Conservation (phyloP, 2,113 vertebrate species). For the Laticauda laticaudata region DNA sequence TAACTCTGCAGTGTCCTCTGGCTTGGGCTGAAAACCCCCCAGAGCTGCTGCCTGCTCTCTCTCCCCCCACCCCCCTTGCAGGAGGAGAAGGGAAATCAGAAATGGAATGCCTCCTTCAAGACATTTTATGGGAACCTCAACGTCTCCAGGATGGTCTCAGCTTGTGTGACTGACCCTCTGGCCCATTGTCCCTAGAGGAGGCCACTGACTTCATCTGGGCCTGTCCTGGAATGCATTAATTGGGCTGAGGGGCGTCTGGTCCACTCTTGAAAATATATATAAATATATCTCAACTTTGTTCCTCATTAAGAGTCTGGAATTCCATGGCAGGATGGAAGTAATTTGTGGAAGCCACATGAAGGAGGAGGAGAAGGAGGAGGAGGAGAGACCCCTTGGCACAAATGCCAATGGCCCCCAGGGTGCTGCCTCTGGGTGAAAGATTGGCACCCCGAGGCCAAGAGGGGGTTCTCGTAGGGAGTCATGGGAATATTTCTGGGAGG, state of each 20-base stretch:
- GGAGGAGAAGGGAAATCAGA: background rate
- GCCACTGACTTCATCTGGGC: background rate
- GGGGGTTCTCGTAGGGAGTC: too few species aligned
- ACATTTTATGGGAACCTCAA: background rate
- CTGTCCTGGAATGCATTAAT: background rate
- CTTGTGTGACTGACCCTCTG: background rate
- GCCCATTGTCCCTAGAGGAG: background rate
- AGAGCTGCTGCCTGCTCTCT: background rate
- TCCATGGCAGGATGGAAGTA: background rate
- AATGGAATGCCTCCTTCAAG: background rate
- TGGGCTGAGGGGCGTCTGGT: background rate
- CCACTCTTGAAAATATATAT: background rate
- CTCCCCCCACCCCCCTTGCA: background rate
- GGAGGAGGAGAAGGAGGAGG: background rate
- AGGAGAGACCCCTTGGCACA: too few species aligned
- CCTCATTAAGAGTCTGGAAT: background rate
- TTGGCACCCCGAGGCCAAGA: too few species aligned
- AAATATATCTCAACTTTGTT: background rate
- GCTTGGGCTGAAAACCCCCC: background rate
- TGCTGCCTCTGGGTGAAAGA: too few species aligned
- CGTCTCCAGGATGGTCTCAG: background rate
- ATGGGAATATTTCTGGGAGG: too few species aligned
- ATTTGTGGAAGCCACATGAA: background rate
- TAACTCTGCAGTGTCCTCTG: background rate
- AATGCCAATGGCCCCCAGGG: too few species aligned